Conservation (phyloP, 2,113 vertebrate species). For the Elephantulus edwardii region DNA sequence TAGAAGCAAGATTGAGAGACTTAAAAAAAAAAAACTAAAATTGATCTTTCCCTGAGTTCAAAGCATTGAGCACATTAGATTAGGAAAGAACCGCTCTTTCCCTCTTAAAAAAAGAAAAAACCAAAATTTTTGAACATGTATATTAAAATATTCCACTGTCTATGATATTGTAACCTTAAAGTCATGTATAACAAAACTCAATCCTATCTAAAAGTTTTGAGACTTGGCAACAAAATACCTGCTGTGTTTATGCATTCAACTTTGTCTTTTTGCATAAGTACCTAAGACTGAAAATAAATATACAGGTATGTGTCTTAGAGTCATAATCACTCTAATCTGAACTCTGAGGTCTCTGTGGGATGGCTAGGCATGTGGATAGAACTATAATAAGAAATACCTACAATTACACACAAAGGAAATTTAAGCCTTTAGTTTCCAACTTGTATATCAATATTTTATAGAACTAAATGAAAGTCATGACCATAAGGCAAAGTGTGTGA, state of each 20-base stretch:
- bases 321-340: background rate
- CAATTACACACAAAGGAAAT: background rate
- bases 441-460: conserved; percentile 28
- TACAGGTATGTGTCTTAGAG: background rate
- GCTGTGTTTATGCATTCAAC: background rate
- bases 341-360: background rate
- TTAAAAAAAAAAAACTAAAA: conserved; percentile 46
- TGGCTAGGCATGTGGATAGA: background rate
- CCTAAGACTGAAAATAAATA: conserved; percentile 25
- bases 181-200: background rate
- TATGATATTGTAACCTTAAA: background rate
- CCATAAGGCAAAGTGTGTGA: background rate
- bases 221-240: background rate
- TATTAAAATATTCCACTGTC: background rate
- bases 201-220: background rate
- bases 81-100: background rate
- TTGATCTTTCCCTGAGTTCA: background rate
- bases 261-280: conserved; percentile 16
- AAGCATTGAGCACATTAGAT: background rate
- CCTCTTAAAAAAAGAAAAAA: too few species aligned
- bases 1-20: too few species aligned
- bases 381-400: background rate
- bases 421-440: background rate
- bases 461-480: conserved; percentile 1
- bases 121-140: background rate